Conservation (phyloP, 2,888 invertebrate genomes). For the Dromius quadrimaculatus region DNA sequence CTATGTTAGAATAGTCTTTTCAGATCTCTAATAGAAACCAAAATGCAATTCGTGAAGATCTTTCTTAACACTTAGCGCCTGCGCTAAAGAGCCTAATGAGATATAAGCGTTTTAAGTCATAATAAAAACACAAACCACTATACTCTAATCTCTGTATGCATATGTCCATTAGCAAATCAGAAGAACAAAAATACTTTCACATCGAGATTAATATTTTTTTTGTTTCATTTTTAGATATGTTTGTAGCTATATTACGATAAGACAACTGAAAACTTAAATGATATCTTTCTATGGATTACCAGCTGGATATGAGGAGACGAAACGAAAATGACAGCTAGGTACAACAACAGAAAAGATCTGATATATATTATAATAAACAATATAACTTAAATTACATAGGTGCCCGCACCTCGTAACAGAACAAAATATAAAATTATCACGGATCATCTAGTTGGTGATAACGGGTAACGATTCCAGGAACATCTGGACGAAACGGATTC, state of each 20-base stretch:
- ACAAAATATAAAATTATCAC: constrained; percentile 49
- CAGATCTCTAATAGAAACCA: neutral
- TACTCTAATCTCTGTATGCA: constrained; percentile 48
- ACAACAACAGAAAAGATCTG: constrained; percentile 14
- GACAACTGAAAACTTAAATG: constrained; percentile 42
- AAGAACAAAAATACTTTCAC: constrained; percentile 52
- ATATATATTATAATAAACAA: constrained; percentile 40
- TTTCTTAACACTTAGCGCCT: constrained; percentile 51
- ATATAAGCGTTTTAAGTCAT: constrained; percentile 52
- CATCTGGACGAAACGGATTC: constrained; percentile 4
- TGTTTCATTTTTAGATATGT: constrained; percentile 52
- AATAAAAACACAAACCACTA: constrained; percentile 53
- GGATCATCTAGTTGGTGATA: constrained; percentile 47
- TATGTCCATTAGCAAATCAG: constrained; percentile 52
- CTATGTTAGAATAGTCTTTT: too few species aligned
- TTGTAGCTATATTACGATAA: constrained; percentile 52
- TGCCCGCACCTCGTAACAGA: constrained; percentile 53
- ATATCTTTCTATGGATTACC: constrained; percentile 21
- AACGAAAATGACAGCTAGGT: constrained; percentile 31
- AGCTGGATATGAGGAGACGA: constrained; percentile 36
- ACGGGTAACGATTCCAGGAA: constrained; percentile 38
- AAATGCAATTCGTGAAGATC: constrained; percentile 1
- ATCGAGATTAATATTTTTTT: constrained; percentile 51
- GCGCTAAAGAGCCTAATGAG: constrained; percentile 53
- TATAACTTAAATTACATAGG: constrained; percentile 50